Conservation (phyloP, 2,888 invertebrate species). For the Dolomedes plantarius region DNA sequence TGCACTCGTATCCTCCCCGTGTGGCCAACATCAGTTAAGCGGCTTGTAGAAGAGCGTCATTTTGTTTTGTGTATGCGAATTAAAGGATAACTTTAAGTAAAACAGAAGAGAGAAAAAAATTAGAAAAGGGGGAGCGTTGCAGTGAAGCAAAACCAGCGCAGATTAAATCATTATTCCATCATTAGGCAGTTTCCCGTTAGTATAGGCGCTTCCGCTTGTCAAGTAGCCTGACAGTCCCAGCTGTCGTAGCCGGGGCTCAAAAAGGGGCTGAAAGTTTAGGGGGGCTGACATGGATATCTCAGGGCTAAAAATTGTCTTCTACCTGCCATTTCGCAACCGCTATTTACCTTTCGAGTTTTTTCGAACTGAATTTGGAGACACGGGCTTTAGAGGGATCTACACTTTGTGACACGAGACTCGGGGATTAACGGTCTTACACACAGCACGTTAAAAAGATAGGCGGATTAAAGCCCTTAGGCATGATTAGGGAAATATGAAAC, state of each 20-base stretch:
- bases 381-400: slow-evolving; percentile 51
- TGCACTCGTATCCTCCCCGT: slow-evolving; percentile 17
- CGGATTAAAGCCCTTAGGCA: background rate
- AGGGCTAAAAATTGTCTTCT: slow-evolving; percentile 69
- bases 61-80: slow-evolving; percentile 63
- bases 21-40: slow-evolving; percentile 29
- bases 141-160: slow-evolving; percentile 65
- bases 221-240: slow-evolving; percentile 67
- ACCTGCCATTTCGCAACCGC: slow-evolving; percentile 68
- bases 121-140: slow-evolving; percentile 27
- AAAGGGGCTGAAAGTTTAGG: slow-evolving; percentile 41
- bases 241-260: slow-evolving; percentile 67
- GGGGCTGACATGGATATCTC: slow-evolving; percentile 57
- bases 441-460: background rate
- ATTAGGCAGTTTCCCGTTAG: slow-evolving; percentile 59
- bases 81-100: slow-evolving; percentile 59
- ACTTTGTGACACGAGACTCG: slow-evolving; percentile 49
- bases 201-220: slow-evolving; percentile 68
- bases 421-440: slow-evolving; percentile 31
- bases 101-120: slow-evolving; percentile 26
- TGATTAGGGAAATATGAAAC: background rate
- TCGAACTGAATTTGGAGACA: slow-evolving; percentile 26
- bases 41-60: slow-evolving; percentile 36
- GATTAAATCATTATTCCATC: slow-evolving; percentile 72
- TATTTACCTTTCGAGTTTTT: slow-evolving; percentile 65